phyloP scores from a whole-genome alignment of 2,797 vertebrate species.

The Threskiornis aethiopicus region DNA sequence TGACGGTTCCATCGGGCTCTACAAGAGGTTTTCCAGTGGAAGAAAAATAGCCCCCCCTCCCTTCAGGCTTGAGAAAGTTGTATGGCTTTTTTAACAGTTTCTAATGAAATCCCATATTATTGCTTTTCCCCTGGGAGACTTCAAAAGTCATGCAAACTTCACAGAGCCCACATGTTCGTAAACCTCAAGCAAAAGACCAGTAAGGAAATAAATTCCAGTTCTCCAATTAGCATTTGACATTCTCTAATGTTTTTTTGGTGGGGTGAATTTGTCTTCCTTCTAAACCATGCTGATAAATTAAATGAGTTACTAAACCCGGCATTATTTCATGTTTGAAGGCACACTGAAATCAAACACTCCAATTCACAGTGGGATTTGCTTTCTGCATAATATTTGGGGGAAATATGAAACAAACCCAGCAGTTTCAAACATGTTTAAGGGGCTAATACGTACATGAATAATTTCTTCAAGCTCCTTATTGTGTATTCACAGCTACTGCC shows the following conservation, averaged over 20 bases:
- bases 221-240: slow-evolving; percentile 27
- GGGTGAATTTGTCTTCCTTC: slow-evolving; percentile 6
- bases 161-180: slow-evolving; percentile 4
- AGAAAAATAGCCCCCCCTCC: not conserved
- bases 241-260: not conserved
- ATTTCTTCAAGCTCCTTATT: slow-evolving; percentile 68
- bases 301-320: not conserved
- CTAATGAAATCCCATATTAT: slow-evolving; percentile 27
- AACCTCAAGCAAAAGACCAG: slow-evolving; percentile 16
- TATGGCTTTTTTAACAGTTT: slow-evolving; percentile 25
- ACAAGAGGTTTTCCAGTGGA: not conserved
- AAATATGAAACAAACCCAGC: slow-evolving; percentile 10
- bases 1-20: not conserved
- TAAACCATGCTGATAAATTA: slow-evolving; percentile 7
- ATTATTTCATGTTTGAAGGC: slow-evolving; percentile 23
- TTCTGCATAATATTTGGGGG: not conserved
- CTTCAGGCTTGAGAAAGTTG: slow-evolving; percentile 13
- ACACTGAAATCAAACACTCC: not conserved
- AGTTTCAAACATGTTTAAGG: not conserved
- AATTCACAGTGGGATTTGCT: not conserved
- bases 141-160: slow-evolving; percentile 45
- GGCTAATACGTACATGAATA: slow-evolving; percentile 4
- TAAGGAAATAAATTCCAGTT: slow-evolving; percentile 15
- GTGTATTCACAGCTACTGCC: slow-evolving; percentile 50
- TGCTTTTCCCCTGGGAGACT: slow-evolving; percentile 23